Evolutionary conservation across 1,140 invertebrate species (phyloP).

Genomic region (Brachionus calyciflorus): DNA sequence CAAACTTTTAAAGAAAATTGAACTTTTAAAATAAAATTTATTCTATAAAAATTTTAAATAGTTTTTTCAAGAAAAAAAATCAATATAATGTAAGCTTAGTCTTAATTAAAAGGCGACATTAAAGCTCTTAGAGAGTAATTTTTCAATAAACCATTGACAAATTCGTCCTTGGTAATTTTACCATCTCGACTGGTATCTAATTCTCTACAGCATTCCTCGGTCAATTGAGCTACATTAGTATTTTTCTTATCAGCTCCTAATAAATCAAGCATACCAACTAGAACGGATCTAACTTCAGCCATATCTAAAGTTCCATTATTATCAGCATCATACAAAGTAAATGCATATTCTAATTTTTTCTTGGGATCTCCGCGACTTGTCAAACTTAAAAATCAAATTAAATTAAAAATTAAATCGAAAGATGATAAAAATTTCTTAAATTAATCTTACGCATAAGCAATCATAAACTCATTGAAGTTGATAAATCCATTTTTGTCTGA

Average conservation of each 20-base stretch:
- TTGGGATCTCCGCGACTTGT: slow-evolving; percentile 27
- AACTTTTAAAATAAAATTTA: no score
- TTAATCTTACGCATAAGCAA: slow-evolving; percentile 3
- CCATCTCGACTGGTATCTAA: slow-evolving; percentile 35
- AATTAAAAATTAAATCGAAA: no score
- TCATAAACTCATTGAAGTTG: slow-evolving; percentile 4
- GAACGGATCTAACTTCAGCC: slow-evolving; percentile 9
- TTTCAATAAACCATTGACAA: slow-evolving; percentile 7
- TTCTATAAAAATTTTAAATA: no score
- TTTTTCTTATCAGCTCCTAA: slow-evolving; percentile 9
- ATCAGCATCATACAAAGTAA: slow-evolving; percentile 38
- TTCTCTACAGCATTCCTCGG: background rate
- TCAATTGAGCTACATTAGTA: background rate
- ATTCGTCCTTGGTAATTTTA: slow-evolving; percentile 16
- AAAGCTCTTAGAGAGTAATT: slow-evolving; percentile 28
- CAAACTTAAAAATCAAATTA: no score
- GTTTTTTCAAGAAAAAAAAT: no score
- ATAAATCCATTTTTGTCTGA: slow-evolving; percentile 23
- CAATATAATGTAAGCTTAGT: no score
- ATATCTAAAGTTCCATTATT: background rate
- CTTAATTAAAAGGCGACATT: slow-evolving; percentile 44
- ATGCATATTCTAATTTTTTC: slow-evolving; percentile 33
- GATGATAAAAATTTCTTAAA: no score
- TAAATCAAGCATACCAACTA: slow-evolving; percentile 34
- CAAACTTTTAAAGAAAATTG: no score